Base-by-base conservation (phyloP, 2,113 vertebrate species). In the Ornithorhynchus anatinus region DNA sequence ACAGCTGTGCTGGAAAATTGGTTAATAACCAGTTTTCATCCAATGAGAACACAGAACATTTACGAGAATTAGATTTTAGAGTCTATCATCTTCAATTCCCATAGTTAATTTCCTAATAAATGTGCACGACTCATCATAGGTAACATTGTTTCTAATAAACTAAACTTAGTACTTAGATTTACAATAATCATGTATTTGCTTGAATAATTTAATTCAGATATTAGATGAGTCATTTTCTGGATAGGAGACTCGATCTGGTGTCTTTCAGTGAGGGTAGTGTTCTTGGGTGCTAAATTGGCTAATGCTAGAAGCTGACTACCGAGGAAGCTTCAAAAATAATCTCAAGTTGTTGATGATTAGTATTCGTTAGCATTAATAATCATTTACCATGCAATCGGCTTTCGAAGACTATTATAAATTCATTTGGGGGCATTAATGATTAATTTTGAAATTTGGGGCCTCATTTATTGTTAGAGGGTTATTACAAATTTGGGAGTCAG, bases 61-160 rank as follows among this genome's bases (percentile, higher is more conserved):
- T 89, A 79, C 79, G 83, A 86, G 79, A 80, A 84, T 88, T 83
- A 79, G 77, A 79, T 83, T 85, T 77, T 86, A 84, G 85, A 83
- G 69, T 75, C 81, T 80, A 19, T 72, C 78, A 85, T 82, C 65
- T 74, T 82, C 77, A 69, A 16, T 67, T 25, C 75, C 59, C 63
- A 14, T 78, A 61, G 66, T n/a, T 72, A 82, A 53, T 72, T 62
- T 61, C 57, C 75, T 88, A 38, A 71, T 68, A 75, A 54, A 76
- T 16, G 62, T 4, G 51, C 58, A 72, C 5, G 32, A 61, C 4
- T 54, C 66, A 59, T 58, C 64, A 33, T 17, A 17, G 67, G 73
- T 74, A 65, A 58, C 5, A 39, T 48, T 61, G 38, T 72, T 11
- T 23, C 59, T 45, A 25, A 17, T 27, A 59, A 0, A n/a, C 32